A percentile compares a stretch with the other conserved stretches of the same genome.
Evolutionary conservation across 2,888 invertebrate genomes (phyloP).

Genomic region (Drosophila borealis): DNA sequence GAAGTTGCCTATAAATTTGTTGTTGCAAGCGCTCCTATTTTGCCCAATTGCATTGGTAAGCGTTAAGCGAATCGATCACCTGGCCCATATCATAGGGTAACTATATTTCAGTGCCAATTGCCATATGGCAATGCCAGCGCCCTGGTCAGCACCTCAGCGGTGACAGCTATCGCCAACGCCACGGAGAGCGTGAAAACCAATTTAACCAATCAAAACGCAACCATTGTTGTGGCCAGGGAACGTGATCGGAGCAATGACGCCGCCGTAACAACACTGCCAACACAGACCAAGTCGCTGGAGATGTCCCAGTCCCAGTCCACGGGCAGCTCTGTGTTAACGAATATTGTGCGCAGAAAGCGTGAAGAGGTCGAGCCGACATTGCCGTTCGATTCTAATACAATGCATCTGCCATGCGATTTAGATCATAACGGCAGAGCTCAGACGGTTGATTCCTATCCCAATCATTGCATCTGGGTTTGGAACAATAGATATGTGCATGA

Average conservation of each 20-base stretch:
- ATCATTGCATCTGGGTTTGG: conserved; percentile 45
- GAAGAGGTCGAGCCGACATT: conserved; percentile 10
- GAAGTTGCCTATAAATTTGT: conserved; percentile 13
- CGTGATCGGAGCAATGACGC: neutral
- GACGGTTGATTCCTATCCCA: conserved; percentile 9
- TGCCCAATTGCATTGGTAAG: conserved; percentile 30
- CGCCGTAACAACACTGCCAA: neutral
- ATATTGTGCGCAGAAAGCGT: conserved; percentile 42
- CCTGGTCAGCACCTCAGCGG: neutral
- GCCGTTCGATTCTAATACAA: conserved; percentile 36
- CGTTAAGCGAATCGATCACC: neutral
- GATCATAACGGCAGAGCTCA: conserved; percentile 19
- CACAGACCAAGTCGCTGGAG: conserved; percentile 2
- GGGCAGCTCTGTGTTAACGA: neutral
- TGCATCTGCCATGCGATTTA: conserved; percentile 50
- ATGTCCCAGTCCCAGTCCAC: neutral
- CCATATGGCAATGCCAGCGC: neutral
- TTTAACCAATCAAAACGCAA: neutral
- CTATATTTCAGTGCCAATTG: conserved; percentile 7
- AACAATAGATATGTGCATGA: conserved; percentile 37
- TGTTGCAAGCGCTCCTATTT: neutral
- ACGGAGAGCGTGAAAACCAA: neutral
- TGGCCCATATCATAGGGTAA: neutral
- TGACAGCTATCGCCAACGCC: neutral
- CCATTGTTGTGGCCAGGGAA: neutral